Base-by-base conservation (phyloP, 2,888 invertebrate genomes). In the Conops quadrifasciatus region DNA sequence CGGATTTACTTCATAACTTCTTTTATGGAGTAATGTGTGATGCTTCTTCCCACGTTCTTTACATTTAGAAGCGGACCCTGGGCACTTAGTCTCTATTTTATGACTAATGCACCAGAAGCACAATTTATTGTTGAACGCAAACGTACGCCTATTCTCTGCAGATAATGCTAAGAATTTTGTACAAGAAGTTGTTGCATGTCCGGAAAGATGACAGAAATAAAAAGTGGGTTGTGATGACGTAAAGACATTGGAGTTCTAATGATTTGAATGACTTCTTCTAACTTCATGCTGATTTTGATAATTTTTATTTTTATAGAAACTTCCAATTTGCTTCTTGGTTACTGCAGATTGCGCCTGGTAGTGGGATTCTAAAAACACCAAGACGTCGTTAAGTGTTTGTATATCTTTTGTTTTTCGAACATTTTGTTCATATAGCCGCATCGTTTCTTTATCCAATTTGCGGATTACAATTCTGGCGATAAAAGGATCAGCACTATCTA, bases 111-210 rank as follows among this genome's bases (percentile, higher is more conserved):
- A 58, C 58, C 58, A 58, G 58, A 58, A 58, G 24, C 58, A 58
- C 28, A 58, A 58, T 58, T 58, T 58, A 24, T 58, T 26, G 58
- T 58, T 58, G 58, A 58, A 58, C 58, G 58, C 58, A 28, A 28
- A 58, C 16, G 28, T 13, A 58, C 58, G 58, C 16, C 58, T 58
- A 58, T 58, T 28, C 3, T 58, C 58, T 58, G 58, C 26, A 13
- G 58, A 58, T 58, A 58, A 26, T 28, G 15, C 58, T 26, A 58
- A 58, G 24, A 56, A 56, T 56, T 56, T 56, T 56, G 9, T 56
- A 13, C 53, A 56, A 21, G 53, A 56, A 56, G 21, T 56, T 58
- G 26, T 28, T 1, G 43, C 13, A 43, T 62, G n/a, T 62, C 43
- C 62, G 19, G 9, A 45, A 9, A 62, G 43, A 62, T 62, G 15